Base-by-base conservation (phyloP, 2,888 invertebrate species). In the Acronicta aceris region DNA sequence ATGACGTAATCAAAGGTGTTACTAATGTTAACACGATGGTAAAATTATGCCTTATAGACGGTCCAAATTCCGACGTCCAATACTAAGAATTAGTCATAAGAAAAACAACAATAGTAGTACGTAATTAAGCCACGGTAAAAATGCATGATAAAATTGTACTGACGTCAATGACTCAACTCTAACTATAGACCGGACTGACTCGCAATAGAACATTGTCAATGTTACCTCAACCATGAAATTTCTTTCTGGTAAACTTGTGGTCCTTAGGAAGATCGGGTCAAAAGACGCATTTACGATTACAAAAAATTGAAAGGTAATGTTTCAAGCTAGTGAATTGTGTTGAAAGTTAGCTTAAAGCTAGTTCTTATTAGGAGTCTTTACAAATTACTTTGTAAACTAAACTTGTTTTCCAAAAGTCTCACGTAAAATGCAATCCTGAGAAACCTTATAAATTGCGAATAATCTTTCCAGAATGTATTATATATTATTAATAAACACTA, bases 121-220 rank as follows among this genome's bases (percentile, higher is more conserved):
- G 38, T 38, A 38, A 76, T 71, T 76, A 78, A 65, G 59, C 56
- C 64, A 33, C 41, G 27, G 53, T 41, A 68, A 63, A 59, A 65
- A 47, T 74, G 40, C 62, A 59, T 48, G 68, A 64, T 72, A 61
- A 65, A 60, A 71, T 60, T 74, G 50, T 55, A 42, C 50, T 75
- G 73, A 75, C 69, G 76, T 68, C 68, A 78, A 69, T 70, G 70
- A 69, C 50, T 70, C 74, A 54, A 42, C 25, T 42, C 8, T 61
- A 73, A 55, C 46, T 73, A 62, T 63, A 62, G 64, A 59, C 42
- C 49, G 42, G 66, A 58, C 38, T 33, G 45, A 36, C 51, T 69
- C 33, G 57, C 49, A 66, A 68, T 53, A 59, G 58, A 47, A 60
- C 61, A 64, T 65, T 78, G 76, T 71, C 56, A 53, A 61, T 57